Conservation (phyloP, 2,113 vertebrate species). For the Noctilio leporinus region DNA sequence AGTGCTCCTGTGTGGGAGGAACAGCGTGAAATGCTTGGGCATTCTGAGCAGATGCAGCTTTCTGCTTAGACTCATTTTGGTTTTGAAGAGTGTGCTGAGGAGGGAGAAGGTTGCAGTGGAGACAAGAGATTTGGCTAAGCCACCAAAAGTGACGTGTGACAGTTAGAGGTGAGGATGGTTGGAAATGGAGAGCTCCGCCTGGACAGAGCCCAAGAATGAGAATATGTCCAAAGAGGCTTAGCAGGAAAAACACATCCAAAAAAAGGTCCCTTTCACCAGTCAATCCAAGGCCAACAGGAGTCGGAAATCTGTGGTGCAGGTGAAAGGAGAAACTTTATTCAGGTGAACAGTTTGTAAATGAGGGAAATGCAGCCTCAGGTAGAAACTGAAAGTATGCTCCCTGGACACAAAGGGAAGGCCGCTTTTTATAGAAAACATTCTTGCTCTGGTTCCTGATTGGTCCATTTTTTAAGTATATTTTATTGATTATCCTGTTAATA, state of each 20-base stretch:
- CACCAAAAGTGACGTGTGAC: not conserved
- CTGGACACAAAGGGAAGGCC: not conserved
- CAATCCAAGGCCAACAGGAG: not conserved
- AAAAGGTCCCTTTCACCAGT: not conserved
- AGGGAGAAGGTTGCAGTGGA: not conserved
- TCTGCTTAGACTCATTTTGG: not conserved
- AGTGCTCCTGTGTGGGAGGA: fast-evolving
- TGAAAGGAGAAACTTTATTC: not conserved
- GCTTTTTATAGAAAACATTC: not conserved
- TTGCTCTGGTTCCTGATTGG: not conserved
- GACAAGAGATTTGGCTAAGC: not conserved
- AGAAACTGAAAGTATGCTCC: not conserved
- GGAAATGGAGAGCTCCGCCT: not conserved
- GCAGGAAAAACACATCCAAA: not conserved
- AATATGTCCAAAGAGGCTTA: not conserved
- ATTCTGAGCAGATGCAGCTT: not conserved
- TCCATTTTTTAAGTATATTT: no score
- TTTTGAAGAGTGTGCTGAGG: not conserved
- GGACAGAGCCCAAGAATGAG: not conserved
- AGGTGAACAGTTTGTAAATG: not conserved
- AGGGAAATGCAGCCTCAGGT: not conserved
- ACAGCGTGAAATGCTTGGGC: not conserved
- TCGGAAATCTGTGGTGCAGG: not conserved
- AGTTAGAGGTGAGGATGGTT: not conserved
- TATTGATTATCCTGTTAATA: no score